A percentile compares a stretch with the other conserved stretches of the same genome.
Conservation (phyloP, 2,113 vertebrate species). For the Odocoileus virginianus region DNA sequence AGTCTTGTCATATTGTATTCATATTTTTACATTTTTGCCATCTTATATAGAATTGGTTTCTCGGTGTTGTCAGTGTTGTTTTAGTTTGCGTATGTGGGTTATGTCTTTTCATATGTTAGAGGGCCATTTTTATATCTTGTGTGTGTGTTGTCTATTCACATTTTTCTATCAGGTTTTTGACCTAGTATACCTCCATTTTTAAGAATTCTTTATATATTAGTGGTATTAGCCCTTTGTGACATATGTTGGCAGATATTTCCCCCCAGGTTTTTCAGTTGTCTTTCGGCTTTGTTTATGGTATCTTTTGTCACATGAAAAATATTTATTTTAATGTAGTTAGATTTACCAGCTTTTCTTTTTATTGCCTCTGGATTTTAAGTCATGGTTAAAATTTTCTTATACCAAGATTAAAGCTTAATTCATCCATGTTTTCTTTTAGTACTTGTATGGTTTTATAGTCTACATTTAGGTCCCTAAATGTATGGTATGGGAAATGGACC, state of each 20-base stretch:
- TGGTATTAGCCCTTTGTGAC: background rate
- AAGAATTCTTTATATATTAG: background rate
- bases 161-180: background rate
- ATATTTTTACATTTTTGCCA: background rate
- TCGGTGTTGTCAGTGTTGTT: background rate
- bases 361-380: slow-evolving; percentile 16
- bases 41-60: background rate
- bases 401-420: background rate
- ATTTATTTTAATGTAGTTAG: background rate
- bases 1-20: background rate
- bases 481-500: background rate
- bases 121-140: background rate
- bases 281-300: background rate
- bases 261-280: background rate
- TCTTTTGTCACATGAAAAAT: background rate
- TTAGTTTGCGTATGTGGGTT: background rate
- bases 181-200: background rate
- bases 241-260: background rate
- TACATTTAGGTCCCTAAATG: background rate
- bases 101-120: background rate
- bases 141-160: background rate
- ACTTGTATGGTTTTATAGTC: background rate
- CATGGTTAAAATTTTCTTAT: slow-evolving; percentile 1
- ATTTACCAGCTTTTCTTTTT: background rate
- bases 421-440: background rate